A percentile compares a stretch with the other conserved stretches of the same genome.
phyloP scores from a whole-genome alignment of 2,888 invertebrate species.

The Eupeodes luniger region DNA sequence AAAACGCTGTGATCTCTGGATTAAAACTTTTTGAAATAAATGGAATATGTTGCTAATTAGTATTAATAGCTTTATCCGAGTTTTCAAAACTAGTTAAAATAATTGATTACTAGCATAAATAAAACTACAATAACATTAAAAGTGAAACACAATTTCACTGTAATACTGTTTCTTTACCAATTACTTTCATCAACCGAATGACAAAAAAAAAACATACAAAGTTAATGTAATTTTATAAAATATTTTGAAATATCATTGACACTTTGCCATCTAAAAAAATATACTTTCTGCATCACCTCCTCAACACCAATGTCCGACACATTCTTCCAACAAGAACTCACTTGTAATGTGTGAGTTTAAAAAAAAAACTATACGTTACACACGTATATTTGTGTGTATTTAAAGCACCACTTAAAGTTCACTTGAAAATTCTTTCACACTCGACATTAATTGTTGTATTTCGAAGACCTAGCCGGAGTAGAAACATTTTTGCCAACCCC shows the following conservation, averaged over 20 bases:
- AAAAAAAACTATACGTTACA: slow-evolving; percentile 52
- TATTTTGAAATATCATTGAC: neutral
- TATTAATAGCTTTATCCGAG: too few species aligned
- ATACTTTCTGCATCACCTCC: neutral
- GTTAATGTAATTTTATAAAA: neutral
- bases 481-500: slow-evolving; percentile 59
- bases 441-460: slow-evolving; percentile 73
- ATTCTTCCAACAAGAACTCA: slow-evolving; percentile 25
- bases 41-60: too few species aligned
- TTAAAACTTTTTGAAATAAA: too few species aligned
- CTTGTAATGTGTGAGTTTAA: slow-evolving; percentile 48
- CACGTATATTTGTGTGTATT: neutral
- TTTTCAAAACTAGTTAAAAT: too few species aligned
- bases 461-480: slow-evolving; percentile 29
- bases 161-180: too few species aligned
- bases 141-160: too few species aligned
- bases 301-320: slow-evolving; percentile 50
- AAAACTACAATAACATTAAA: too few species aligned
- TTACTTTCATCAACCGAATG: too few species aligned
- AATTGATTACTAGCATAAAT: too few species aligned
- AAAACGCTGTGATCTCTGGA: too few species aligned
- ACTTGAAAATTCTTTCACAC: slow-evolving; percentile 63
- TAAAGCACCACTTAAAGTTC: slow-evolving; percentile 63
- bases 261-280: slow-evolving; percentile 21
- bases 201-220: too few species aligned